phyloP scores from a whole-genome alignment of 1,140 invertebrate species.

The Latrodectus geometricus region DNA sequence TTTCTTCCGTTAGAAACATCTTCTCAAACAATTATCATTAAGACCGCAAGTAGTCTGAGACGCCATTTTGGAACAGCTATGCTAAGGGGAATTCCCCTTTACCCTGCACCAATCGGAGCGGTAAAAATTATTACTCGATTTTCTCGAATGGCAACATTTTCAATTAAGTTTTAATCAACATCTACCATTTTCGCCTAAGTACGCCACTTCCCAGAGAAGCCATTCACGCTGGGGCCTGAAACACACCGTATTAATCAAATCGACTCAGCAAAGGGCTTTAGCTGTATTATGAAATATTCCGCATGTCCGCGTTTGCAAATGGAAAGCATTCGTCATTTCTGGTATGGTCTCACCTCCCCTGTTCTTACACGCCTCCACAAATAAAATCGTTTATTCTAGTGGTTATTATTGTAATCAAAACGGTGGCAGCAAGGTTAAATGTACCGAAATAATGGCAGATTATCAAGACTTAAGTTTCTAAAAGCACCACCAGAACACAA shows the following conservation, averaged over 20 bases:
- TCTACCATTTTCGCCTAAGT: neutral
- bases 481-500: neutral
- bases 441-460: neutral
- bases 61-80: neutral
- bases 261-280: neutral
- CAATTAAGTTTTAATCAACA: constrained; percentile 22
- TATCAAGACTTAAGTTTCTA: neutral
- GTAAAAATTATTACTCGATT: constrained; percentile 2
- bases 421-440: neutral
- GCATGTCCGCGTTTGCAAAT: neutral
- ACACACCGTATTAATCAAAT: constrained; percentile 1
- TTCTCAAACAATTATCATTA: constrained; percentile 5
- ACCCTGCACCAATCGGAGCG: neutral
- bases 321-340: constrained; percentile 5
- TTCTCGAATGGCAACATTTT: constrained; percentile 2
- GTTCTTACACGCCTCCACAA: neutral
- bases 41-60: neutral
- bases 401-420: constrained; percentile 1
- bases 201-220: neutral
- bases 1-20: neutral
- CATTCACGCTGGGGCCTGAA: neutral
- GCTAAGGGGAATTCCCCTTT: neutral
- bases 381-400: neutral
- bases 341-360: neutral
- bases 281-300: constrained; percentile 4